These are phyloP conservation scores for Oreochromis spilurus DNA, from an alignment of 2,113 vertebrate species.

Conservation along the genomic window DNA sequence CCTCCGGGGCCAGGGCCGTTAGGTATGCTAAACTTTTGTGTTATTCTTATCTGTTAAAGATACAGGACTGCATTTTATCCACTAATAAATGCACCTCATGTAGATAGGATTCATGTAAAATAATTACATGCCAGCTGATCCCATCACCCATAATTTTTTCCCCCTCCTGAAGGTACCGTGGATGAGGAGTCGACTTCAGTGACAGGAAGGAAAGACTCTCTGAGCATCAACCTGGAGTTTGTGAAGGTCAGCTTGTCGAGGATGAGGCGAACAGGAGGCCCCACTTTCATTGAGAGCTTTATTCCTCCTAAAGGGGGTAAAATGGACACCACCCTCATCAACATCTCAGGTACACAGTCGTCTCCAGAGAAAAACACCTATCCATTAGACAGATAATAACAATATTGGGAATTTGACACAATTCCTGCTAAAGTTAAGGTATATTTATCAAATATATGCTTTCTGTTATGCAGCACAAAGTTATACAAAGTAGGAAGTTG, in stretches of 20 bases:
- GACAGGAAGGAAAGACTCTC: constrained; percentile 95
- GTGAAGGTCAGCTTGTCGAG: constrained; percentile 97
- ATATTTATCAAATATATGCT: accelerated
- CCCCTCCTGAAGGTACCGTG: constrained; percentile 77
- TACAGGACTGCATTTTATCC: background rate
- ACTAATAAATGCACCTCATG: accelerated
- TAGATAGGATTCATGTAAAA: background rate
- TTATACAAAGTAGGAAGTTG: background rate
- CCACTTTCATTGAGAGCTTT: constrained; percentile 88
- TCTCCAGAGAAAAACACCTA: background rate
- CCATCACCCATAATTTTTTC: background rate
- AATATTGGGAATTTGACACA: background rate
- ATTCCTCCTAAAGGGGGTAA: constrained; percentile 84
- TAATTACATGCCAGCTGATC: background rate
- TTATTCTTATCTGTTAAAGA: background rate
- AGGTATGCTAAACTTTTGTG: constrained; percentile 68
- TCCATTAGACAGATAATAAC: background rate
- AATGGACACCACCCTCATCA: constrained; percentile 95
- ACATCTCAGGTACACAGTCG: constrained; percentile 85
- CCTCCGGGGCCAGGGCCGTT: constrained; percentile 83
- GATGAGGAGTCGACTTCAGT: constrained; percentile 94
- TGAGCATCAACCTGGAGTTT: constrained; percentile 98
- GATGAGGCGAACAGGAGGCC: constrained; percentile 88
- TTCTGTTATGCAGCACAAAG: background rate
- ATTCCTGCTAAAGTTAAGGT: background rate